These are phyloP conservation scores for Malacoraja senta DNA, from an alignment of 2,797 vertebrate species.

Conservation along the genomic window DNA sequence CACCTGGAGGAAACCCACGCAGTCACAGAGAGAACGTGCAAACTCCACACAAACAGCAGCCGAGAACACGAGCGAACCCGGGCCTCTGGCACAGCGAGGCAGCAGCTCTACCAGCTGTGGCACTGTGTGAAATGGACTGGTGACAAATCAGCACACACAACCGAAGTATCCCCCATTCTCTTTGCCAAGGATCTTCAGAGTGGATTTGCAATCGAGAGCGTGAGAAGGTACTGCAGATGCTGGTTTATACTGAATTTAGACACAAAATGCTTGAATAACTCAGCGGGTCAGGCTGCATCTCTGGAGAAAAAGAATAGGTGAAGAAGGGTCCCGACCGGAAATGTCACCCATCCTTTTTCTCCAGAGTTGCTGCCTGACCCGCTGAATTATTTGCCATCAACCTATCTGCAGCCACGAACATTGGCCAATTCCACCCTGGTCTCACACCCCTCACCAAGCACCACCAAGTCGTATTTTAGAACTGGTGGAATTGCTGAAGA, in stretches of 20 bases:
- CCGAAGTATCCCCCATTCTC: background rate
- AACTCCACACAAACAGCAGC: too few relatives aligned
- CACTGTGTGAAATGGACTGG: background rate
- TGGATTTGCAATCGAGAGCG: background rate
- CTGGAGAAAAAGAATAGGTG: too few relatives aligned
- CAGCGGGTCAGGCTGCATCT: too few relatives aligned
- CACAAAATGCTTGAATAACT: too few relatives aligned
- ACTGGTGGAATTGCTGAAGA: background rate
- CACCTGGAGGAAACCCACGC: background rate
- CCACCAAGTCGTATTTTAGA: background rate
- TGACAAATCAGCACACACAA: background rate
- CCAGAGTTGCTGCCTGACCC: too few relatives aligned
- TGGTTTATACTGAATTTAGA: too few relatives aligned
- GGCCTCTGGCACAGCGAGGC: too few relatives aligned
- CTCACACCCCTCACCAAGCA: background rate
- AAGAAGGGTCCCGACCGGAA: too few relatives aligned
- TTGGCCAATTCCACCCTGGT: background rate
- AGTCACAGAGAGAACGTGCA: too few relatives aligned
- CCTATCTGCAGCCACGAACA: background rate
- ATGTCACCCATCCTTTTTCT: too few relatives aligned
- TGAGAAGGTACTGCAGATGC: too few relatives aligned
- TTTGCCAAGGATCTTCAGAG: background rate
- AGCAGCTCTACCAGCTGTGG: background rate
- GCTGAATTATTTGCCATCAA: background rate
- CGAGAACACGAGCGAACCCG: too few relatives aligned